Percentiles rank a stretch among this genome's conserved stretches.
These are phyloP conservation scores for Patella vulgata DNA, from an alignment of 1,140 invertebrate species.

Conservation along the genomic window DNA sequence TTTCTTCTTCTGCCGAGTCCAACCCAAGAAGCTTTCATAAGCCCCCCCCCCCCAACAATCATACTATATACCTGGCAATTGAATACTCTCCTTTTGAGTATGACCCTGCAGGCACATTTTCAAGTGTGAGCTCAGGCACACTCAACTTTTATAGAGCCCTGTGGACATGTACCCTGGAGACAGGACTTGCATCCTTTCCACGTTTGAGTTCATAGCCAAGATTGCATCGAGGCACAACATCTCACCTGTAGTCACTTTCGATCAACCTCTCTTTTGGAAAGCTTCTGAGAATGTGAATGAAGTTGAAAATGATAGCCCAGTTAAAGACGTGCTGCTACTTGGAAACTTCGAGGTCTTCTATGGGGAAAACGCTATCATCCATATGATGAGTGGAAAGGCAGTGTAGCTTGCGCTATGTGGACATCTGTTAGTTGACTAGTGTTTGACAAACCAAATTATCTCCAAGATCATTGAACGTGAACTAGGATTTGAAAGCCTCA, in stretches of 20 bases:
- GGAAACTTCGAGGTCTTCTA: conserved; percentile 39
- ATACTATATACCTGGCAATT: too few species aligned
- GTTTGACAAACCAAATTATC: conserved; percentile 14
- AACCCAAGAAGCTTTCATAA: too few species aligned
- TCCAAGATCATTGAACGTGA: too few species aligned
- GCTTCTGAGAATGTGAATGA: conserved; percentile 23
- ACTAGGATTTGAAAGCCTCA: too few species aligned
- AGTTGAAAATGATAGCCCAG: conserved; percentile 18
- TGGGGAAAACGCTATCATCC: conserved; percentile 44
- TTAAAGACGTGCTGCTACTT: conserved; percentile 19
- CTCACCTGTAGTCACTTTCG: conserved; percentile 46
- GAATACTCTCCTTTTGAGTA: too few species aligned
- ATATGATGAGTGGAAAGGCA: conserved; percentile 61
- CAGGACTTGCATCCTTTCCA: conserved; percentile 48
- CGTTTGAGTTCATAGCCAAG: conserved; percentile 36
- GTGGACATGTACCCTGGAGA: conserved; percentile 44
- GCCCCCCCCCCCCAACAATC: too few species aligned
- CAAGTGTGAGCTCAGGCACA: too few species aligned
- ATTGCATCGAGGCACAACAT: conserved; percentile 18
- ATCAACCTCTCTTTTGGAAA: conserved; percentile 52
- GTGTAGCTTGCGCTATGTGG: conserved; percentile 62
- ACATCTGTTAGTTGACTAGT: conserved; percentile 51
- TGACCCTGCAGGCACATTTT: too few species aligned
- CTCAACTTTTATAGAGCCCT: too few species aligned
- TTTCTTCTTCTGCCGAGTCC: too few species aligned